These are phyloP conservation scores for Borostomias antarcticus DNA, from an alignment of 2,797 vertebrate species.

Conservation along the genomic window DNA sequence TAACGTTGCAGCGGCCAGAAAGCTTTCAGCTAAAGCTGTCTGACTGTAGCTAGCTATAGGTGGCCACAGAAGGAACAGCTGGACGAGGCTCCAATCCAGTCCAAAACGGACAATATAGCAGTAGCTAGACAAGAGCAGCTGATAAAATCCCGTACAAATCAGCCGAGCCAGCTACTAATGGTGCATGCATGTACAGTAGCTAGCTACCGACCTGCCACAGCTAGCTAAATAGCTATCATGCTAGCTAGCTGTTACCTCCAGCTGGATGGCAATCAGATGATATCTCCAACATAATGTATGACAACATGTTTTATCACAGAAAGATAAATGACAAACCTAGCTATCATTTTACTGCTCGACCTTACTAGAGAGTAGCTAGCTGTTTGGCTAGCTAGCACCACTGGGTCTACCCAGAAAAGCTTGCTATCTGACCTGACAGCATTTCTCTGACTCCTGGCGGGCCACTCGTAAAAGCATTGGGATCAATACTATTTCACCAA, in stretches of 20 bases:
- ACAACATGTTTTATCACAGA: not conserved
- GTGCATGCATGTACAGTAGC: too few relatives aligned
- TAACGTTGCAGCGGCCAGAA: too few relatives aligned
- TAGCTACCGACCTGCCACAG: too few relatives aligned
- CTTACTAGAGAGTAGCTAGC: not conserved
- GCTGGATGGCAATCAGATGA: not conserved
- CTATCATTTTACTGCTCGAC: not conserved
- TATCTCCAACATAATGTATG: not conserved
- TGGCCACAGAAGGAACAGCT: not conserved
- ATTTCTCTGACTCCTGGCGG: not conserved
- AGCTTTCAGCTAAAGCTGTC: too few relatives aligned
- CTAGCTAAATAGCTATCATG: not conserved
- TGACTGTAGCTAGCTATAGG: too few relatives aligned
- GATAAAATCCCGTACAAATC: not conserved
- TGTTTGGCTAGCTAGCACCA: too few relatives aligned
- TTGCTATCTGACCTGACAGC: slow-evolving; percentile 6
- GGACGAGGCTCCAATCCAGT: not conserved
- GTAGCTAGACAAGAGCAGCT: not conserved
- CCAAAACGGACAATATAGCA: not conserved
- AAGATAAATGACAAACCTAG: not conserved
- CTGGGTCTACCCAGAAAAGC: too few relatives aligned
- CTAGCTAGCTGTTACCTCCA: not conserved
- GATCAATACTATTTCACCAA: not conserved
- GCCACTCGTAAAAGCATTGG: not conserved
- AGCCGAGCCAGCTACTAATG: not conserved